phyloP scores from a whole-genome alignment of 1,140 invertebrate species.

The Drosophila suzukii region DNA sequence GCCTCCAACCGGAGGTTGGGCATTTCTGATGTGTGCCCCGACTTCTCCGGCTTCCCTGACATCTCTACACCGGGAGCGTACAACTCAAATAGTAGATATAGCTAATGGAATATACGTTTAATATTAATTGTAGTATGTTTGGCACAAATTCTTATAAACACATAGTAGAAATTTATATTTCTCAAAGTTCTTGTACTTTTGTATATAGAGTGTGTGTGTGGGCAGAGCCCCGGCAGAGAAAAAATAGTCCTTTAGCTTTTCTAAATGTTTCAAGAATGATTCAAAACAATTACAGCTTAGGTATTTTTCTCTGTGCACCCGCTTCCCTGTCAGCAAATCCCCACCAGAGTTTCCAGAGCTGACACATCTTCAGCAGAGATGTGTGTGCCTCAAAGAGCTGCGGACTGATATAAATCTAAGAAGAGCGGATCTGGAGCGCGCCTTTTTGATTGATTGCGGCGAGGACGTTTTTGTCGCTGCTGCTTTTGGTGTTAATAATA shows the following conservation, averaged over 20 bases:
- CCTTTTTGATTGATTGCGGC: conserved; percentile 78
- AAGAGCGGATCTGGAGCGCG: conserved; percentile 72
- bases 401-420: conserved; percentile 71
- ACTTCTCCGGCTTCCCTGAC: conserved; percentile 1
- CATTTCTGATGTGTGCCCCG: conserved; percentile 25
- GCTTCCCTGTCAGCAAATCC: conserved; percentile 51
- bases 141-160: not conserved
- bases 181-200: no score
- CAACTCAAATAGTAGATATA: no score
- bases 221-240: not conserved
- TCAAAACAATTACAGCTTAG: no score
- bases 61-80: conserved; percentile 7
- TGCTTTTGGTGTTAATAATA: conserved; percentile 82
- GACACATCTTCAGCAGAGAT: conserved; percentile 22
- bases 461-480: conserved; percentile 57
- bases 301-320: conserved; percentile 1
- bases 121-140: not conserved
- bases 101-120: no score
- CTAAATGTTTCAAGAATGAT: no score
- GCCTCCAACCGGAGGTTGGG: conserved; percentile 30
- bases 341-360: conserved; percentile 40
- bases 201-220: no score
- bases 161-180: no score
- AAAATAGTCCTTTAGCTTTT: no score
- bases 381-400: conserved; percentile 31